Evolutionary conservation across 2,797 vertebrate genomes (phyloP).

Genomic region (Eulemur albifrons): DNA sequence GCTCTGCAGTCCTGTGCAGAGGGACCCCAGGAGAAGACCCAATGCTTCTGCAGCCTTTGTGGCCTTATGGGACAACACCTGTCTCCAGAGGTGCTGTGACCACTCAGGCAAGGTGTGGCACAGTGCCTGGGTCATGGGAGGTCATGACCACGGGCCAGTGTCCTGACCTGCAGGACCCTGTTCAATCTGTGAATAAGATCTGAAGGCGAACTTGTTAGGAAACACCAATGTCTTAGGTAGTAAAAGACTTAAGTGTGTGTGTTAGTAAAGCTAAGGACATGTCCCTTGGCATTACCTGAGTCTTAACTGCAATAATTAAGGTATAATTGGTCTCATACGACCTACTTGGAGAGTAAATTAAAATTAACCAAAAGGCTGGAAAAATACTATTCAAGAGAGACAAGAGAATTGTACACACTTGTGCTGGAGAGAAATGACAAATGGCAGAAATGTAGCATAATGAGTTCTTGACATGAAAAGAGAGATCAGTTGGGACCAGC

Average conservation of each 20-base stretch:
- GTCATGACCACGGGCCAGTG: fast-evolving
- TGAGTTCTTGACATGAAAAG: neutral
- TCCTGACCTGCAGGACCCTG: neutral
- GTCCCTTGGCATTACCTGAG: neutral
- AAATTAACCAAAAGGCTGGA: neutral
- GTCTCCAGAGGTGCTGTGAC: neutral
- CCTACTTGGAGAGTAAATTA: neutral
- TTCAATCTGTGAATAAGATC: neutral
- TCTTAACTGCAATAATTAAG: neutral
- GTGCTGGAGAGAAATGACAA: neutral
- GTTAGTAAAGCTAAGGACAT: neutral
- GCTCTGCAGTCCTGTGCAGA: fast-evolving
- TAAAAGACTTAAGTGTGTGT: neutral
- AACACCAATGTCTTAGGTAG: neutral
- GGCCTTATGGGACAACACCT: neutral
- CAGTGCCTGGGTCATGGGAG: fast-evolving
- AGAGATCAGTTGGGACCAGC: neutral
- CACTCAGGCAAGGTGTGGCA: fast-evolving
- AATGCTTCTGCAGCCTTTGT: neutral
- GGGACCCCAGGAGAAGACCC: neutral
- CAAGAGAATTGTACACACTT: neutral
- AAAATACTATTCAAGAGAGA: neutral
- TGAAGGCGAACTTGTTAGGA: neutral
- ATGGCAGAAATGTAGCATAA: neutral
- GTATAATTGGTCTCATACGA: neutral